A percentile compares a stretch with the other conserved stretches of the same genome.
These are phyloP conservation scores for Platysteira castanea DNA, from an alignment of 2,113 vertebrate species.

Conservation along the genomic window DNA sequence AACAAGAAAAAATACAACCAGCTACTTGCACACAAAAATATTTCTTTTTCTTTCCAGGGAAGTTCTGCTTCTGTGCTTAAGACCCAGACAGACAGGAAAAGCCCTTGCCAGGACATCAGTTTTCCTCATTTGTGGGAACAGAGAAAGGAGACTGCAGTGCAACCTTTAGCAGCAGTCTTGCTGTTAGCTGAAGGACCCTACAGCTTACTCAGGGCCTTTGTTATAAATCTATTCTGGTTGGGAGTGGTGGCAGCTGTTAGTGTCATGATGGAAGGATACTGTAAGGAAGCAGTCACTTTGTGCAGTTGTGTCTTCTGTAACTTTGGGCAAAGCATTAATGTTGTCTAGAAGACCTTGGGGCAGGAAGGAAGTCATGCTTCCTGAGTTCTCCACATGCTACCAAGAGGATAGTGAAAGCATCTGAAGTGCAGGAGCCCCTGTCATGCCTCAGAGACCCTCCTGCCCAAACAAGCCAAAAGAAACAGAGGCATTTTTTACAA, in stretches of 20 bases:
- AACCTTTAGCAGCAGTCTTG: neutral
- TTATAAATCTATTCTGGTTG: neutral
- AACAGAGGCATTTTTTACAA: neutral
- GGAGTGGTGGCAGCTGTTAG: neutral
- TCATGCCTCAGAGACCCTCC: neutral
- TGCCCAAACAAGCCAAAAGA: neutral
- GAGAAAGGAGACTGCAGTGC: constrained; percentile 7
- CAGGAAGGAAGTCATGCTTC: neutral
- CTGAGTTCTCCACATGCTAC: neutral
- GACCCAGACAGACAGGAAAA: constrained; percentile 56
- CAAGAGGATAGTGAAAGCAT: neutral
- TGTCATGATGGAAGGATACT: neutral
- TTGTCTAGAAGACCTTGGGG: neutral
- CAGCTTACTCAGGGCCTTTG: neutral
- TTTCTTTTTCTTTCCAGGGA: constrained; percentile 8
- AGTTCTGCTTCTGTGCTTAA: constrained; percentile 51
- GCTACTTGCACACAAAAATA: neutral
- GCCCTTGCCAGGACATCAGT: constrained; percentile 47
- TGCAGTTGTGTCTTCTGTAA: neutral
- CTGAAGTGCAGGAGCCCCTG: neutral
- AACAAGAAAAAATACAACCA: neutral
- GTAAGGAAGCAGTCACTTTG: neutral
- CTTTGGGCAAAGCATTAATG: neutral
- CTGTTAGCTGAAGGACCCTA: neutral
- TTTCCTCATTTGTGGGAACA: constrained; percentile 61